Conservation (phyloP, 2,113 vertebrate species). For the Anarrhichthys ocellatus region DNA sequence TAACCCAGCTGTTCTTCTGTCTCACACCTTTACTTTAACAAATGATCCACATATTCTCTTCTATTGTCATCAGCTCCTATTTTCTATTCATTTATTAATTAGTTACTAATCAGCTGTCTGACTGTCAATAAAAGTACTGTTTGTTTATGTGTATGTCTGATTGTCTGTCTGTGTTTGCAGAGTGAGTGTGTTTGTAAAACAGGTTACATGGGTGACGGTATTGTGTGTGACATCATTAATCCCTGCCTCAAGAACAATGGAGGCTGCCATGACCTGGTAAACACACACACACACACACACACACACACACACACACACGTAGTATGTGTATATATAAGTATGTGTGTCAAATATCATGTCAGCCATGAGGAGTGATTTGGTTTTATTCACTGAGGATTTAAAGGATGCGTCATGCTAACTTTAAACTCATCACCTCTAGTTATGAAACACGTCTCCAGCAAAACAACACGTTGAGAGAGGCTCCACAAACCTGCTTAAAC, state of each 20-base stretch:
- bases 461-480: background rate
- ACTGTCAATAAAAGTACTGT: background rate
- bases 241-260: conserved; percentile 88
- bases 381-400: background rate
- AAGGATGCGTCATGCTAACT: too few relatives aligned
- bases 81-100: background rate
- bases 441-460: background rate
- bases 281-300: conserved; percentile 13
- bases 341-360: background rate
- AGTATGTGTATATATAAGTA: too few relatives aligned
- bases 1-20: background rate
- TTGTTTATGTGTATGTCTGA: background rate
- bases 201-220: conserved; percentile 90
- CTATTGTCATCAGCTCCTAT: background rate
- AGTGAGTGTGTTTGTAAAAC: conserved; percentile 90
- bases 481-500: background rate
- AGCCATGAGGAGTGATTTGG: background rate
- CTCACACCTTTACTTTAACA: background rate
- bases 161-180: conserved; percentile 72
- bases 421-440: too few relatives aligned
- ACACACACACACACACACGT: conserved; percentile 32
- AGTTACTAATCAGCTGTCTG: background rate
- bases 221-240: conserved; percentile 86
- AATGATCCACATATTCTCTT: background rate
- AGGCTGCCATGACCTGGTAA: conserved; percentile 91